Base-by-base conservation (phyloP, 1,140 invertebrate species). In the Danaus melanippus region DNA sequence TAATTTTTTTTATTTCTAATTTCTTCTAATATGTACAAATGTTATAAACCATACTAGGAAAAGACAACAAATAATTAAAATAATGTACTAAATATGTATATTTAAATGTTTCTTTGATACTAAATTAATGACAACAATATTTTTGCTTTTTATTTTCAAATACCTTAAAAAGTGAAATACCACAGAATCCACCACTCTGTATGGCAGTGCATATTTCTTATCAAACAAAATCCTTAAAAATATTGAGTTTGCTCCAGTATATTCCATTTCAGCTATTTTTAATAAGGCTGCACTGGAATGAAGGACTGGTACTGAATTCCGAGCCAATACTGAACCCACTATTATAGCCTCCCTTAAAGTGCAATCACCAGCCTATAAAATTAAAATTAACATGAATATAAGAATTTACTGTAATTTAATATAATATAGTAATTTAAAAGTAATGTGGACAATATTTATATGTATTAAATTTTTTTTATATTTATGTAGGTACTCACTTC, bases 151-250 rank as follows among this genome's bases (percentile, higher is more conserved):
- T 32, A 32, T 32, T 32, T 32, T 7, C 21, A 32, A 32, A 32
- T 32, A 95, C 94, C 91, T 92, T 7, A 98, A 72, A 83, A 99
- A 99, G 86, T 99, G 97, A 79, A 96, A 95, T 3, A 99, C 96
- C n/a, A 97, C 90, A 9, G 95, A 95, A 89, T 99, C 98, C 10
- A 99, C 90, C 3, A 98, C 97, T 69, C 96, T 89, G 83, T 96
- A 99, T 1, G 98, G 98, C 43, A 99, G 86, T 1, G 98, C 97
- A 89, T 99, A 99, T 82, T 98, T 98, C 84, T 99, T 99, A 75
- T 99, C 97, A 54, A 99, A 92, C 50, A 99, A 92, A 74, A 97
- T 94, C 46, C 96, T 90, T 21, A 99, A 88, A 74, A 99, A 98
- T 67, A 99, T 97, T 49, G 96, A 98, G 85, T 95, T 99, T 1